Evolutionary conservation across 2,888 invertebrate species (phyloP), one percentile per base, ranked within the genome.

Genomic region (Drosophila basisetae): DNA sequence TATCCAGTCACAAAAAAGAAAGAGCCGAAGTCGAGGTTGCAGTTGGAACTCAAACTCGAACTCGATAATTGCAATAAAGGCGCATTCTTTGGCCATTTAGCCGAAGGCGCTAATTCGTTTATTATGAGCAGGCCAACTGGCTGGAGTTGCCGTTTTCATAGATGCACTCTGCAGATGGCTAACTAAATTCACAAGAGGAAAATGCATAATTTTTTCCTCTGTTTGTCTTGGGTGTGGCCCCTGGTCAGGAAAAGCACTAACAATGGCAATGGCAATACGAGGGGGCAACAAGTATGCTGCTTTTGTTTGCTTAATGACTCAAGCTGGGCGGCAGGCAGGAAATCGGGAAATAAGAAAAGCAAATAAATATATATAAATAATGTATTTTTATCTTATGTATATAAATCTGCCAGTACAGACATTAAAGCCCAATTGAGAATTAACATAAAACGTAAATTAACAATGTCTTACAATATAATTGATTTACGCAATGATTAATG

Each of bases 21-120:
- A 62, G 53, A 65, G 68, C 65, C 64, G 65, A 63, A 65, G 60
- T 63, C 58, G 53, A 50, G 43, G 61, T 43, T 63, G 56, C 31
- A 61, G 33, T 53, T 68, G 50, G 30, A 31, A 25, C 52, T 61
- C n/a, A 41, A 62, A 54, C 61, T 77, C 61, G 63, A 78, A 84
- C 89, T 86, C 75, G 89, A 86, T 86, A 86, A 86, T 86, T 86
- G 85, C 89, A 89, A 86, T 86, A 89, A 86, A 86, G 86, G 82
- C 76, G 85, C 85, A 86, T 86, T 86, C 85, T 84, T 82, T 79
- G 68, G 72, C 76, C 75, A 82, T 87, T 89, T 87, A 82, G 88
- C 87, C 86, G 63, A 80, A 84, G 87, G 87, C 87, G 89, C 87
- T 87, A 87, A 87, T 87, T 87, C 87, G 82, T 87, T 87, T 87